Percentiles rank a stretch among this genome's conserved stretches.
Conservation (phyloP, 1,140 invertebrate genomes). For the Microplitis mediator region DNA sequence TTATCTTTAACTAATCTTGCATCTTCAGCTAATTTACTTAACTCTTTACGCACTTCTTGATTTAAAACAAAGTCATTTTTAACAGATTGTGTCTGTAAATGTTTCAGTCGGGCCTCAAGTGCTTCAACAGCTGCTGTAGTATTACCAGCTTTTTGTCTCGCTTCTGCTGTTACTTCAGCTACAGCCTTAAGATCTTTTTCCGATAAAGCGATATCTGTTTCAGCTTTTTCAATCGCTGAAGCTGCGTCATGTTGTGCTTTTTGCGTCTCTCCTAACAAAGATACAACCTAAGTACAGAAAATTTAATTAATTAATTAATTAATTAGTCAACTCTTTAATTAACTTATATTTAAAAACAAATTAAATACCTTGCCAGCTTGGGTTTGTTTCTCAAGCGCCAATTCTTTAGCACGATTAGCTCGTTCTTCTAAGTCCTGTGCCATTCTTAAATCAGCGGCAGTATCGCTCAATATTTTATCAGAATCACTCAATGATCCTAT, state of each 20-base stretch:
- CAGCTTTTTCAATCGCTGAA: constrained; percentile 79
- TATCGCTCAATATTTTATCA: constrained; percentile 86
- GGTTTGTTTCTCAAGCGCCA: constrained; percentile 44
- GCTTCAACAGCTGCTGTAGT: constrained; percentile 73
- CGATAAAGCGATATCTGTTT: constrained; percentile 77
- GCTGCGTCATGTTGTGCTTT: constrained; percentile 79
- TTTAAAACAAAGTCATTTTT: constrained; percentile 73
- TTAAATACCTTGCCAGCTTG: constrained; percentile 39
- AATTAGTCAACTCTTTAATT: not conserved
- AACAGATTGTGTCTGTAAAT: constrained; percentile 76
- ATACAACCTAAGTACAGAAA: constrained; percentile 54
- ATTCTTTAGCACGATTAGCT: constrained; percentile 79
- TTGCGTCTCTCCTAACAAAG: constrained; percentile 71
- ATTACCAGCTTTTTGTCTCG: constrained; percentile 74
- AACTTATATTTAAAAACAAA: not conserved
- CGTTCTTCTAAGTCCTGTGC: constrained; percentile 77
- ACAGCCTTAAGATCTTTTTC: constrained; percentile 77
- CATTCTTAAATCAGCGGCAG: constrained; percentile 74
- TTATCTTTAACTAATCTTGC: constrained; percentile 66
- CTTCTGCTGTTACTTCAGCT: constrained; percentile 73
- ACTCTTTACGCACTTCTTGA: constrained; percentile 65
- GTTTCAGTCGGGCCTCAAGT: constrained; percentile 71
- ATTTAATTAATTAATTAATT: not conserved
- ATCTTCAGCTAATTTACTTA: constrained; percentile 62
- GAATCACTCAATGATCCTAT: constrained; percentile 87